phyloP scores from a whole-genome alignment of 2,888 invertebrate genomes.

The Smittia sp. region DNA sequence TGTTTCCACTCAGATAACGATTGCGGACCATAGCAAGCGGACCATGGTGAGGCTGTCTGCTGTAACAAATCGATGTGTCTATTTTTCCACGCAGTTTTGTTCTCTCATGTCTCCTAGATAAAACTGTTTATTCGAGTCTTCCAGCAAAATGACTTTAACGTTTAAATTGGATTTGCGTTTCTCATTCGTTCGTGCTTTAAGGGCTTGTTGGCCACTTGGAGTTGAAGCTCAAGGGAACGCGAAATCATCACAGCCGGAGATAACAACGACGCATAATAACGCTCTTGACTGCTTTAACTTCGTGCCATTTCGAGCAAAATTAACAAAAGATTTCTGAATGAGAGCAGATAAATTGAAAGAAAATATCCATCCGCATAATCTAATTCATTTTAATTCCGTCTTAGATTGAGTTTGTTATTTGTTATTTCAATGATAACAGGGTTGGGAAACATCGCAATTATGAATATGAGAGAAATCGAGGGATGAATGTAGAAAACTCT shows the following conservation, averaged over 20 bases:
- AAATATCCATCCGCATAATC: conserved; percentile 14
- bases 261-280: too few species aligned
- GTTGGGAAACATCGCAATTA: too few species aligned
- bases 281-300: conserved; percentile 1
- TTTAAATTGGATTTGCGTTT: too few species aligned
- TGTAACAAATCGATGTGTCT: conserved; percentile 36
- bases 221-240: too few species aligned
- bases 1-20: conserved; percentile 34
- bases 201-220: too few species aligned
- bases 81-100: background rate
- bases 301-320: background rate
- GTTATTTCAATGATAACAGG: too few species aligned
- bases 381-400: conserved; percentile 15
- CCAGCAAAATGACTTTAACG: too few species aligned
- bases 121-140: background rate
- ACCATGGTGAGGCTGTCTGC: conserved; percentile 34
- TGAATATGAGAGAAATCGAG: too few species aligned
- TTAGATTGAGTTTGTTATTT: conserved; percentile 18
- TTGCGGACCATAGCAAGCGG: background rate
- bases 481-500: too few species aligned
- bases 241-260: too few species aligned
- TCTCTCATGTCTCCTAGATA: background rate
- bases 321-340: background rate
- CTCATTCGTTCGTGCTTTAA: too few species aligned
- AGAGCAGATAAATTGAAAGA: background rate